These are phyloP conservation scores for Chloropsis cyanopogon DNA, from an alignment of 2,113 vertebrate genomes.

Conservation along the genomic window DNA sequence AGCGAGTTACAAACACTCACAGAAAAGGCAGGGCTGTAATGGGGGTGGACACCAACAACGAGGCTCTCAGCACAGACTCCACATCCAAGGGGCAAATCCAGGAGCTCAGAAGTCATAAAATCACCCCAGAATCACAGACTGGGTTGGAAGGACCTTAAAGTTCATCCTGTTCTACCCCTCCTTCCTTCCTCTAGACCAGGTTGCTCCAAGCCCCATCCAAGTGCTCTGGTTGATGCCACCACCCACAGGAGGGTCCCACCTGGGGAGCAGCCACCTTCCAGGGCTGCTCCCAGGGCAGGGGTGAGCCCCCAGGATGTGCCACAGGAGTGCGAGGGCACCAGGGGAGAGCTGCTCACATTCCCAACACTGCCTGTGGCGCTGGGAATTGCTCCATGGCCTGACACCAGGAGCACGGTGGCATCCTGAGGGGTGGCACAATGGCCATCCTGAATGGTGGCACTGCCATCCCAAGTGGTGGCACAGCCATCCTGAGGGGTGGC, in stretches of 20 bases:
- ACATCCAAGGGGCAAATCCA: background rate
- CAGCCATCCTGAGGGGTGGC: too few relatives aligned
- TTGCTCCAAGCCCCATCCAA: background rate
- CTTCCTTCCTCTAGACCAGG: background rate
- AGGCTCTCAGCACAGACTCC: background rate
- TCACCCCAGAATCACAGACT: background rate
- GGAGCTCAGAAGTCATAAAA: background rate
- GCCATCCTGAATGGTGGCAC: background rate
- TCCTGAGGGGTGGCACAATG: background rate
- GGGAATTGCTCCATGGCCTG: background rate
- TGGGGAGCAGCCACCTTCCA: background rate
- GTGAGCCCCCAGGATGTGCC: background rate
- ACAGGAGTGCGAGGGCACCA: background rate
- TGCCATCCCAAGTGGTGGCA: background rate
- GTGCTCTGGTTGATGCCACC: background rate
- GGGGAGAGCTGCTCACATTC: background rate
- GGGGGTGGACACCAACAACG: background rate
- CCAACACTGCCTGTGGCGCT: background rate
- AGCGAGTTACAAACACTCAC: background rate
- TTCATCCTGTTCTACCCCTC: accelerated
- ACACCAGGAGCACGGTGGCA: accelerated
- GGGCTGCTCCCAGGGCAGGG: background rate
- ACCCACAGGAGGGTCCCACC: background rate
- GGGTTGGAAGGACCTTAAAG: background rate
- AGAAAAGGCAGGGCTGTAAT: too few relatives aligned